A percentile compares a stretch with the other conserved stretches of the same genome.
Conservation (phyloP, 1,140 invertebrate genomes). For the Tetramorium parvispinum region DNA sequence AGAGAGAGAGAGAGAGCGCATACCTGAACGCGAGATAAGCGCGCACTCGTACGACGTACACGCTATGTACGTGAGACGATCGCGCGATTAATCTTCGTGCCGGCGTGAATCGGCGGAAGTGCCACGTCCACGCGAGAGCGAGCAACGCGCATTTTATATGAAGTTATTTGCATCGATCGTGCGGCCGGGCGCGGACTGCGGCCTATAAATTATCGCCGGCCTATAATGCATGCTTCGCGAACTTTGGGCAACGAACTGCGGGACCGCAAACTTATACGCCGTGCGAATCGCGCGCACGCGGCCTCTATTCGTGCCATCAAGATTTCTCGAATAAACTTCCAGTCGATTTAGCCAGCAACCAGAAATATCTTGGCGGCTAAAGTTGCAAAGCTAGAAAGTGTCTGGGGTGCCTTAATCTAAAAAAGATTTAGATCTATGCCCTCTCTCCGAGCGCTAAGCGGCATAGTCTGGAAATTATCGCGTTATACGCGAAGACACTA, state of each 20-base stretch:
- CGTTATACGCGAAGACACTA: not conserved
- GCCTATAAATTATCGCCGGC: slow-evolving; percentile 69
- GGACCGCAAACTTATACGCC: slow-evolving; percentile 2
- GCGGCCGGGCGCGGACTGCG: slow-evolving; percentile 48
- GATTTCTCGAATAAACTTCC: not conserved
- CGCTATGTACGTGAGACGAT: slow-evolving; percentile 57
- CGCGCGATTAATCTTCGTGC: slow-evolving; percentile 70
- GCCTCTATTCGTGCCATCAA: not conserved
- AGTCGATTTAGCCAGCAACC: not conserved
- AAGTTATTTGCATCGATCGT: slow-evolving; percentile 69
- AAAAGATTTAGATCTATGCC: not conserved
- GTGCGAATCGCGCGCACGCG: not conserved
- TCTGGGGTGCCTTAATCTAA: not conserved
- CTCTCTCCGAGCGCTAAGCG: not conserved
- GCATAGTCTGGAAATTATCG: not conserved
- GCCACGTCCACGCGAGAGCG: slow-evolving; percentile 69
- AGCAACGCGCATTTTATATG: slow-evolving; percentile 69
- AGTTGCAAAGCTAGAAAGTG: not conserved
- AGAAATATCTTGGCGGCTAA: slow-evolving; percentile 18
- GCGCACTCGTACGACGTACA: slow-evolving; percentile 58
- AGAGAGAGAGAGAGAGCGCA: not conserved
- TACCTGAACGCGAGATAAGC: slow-evolving; percentile 17
- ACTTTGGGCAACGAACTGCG: slow-evolving; percentile 61
- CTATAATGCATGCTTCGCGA: slow-evolving; percentile 61
- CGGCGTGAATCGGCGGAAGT: slow-evolving; percentile 73